Evolutionary conservation across 2,113 vertebrate genomes (phyloP).

Genomic region (Ursus arctos): DNA sequence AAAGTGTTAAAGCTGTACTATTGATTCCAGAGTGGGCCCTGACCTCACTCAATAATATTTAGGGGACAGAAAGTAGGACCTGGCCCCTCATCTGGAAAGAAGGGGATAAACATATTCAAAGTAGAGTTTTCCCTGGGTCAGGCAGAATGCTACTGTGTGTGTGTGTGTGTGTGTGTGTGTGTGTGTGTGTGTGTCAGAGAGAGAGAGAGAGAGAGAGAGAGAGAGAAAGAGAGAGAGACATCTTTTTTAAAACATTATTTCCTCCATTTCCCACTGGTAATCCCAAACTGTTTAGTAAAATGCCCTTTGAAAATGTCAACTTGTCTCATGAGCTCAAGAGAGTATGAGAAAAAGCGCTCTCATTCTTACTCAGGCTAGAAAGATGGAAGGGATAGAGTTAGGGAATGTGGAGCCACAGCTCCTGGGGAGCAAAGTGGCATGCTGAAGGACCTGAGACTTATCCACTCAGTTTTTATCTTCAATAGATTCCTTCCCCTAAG

Average conservation of each 20-base stretch:
- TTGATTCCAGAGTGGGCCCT: background rate
- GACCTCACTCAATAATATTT: background rate
- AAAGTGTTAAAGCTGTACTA: background rate
- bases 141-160: background rate
- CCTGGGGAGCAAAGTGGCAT: background rate
- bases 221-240: background rate
- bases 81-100: background rate
- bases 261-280: slow-evolving; percentile 5
- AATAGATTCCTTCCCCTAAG: background rate
- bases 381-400: background rate
- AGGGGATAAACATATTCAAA: slow-evolving; percentile 12
- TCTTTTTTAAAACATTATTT: slow-evolving; percentile 16
- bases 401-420: background rate
- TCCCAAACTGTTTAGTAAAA: slow-evolving; percentile 42
- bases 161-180: background rate
- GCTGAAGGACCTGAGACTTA: background rate
- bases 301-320: slow-evolving; percentile 17
- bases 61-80: background rate
- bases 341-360: background rate
- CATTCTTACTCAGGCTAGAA: background rate
- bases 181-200: background rate
- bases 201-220: background rate
- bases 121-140: background rate
- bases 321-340: slow-evolving; percentile 1
- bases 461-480: background rate